Evolutionary conservation across 2,888 invertebrate species (phyloP), one percentile per base, ranked within the genome.

Genomic region (Ectropis crepuscularia): DNA sequence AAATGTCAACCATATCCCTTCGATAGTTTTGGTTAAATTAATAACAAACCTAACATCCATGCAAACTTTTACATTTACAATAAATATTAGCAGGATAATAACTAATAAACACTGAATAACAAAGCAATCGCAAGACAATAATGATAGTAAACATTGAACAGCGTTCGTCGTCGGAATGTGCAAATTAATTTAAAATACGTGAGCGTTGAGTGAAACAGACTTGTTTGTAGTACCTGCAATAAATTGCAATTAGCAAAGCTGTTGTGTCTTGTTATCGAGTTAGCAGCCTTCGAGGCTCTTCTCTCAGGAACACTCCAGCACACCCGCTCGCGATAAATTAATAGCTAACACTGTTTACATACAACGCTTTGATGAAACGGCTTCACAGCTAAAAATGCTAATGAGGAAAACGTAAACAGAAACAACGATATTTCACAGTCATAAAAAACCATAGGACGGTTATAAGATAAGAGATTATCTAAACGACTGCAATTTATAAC

Each of bases 161-260:
- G 74, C 76, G 78, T 75, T 79, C 83, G 82, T 82, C 87, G 86
- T 84, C 85, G 84, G 85, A 85, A 88, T 87, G 85, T 80, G 78
- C 86, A 86, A 89, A 91, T 90, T 90, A 90, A 91, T 90, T 90
- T 86, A 89, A 91, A 92, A 91, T 90, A 91, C 89, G 88, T 89
- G 87, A 87, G 87, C 88, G 86, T 86, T 81, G 87, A 86, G 88
- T 85, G 87, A 86, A 83, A 84, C 85, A 85, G 89, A 84, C 86
- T 90, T 88, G 90, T 89, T 88, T 88, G 89, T 89, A 90, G 91
- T 89, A 90, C 92, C 91, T 92, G 92, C 90, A 92, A 92, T 90
- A 92, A 92, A 91, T 91, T 91, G 92, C 91, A 92, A 92, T 92
- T 91, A 92, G 89, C 88, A 89, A 85, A 89, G 87, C 90, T 86